These are phyloP conservation scores for Isaurus tuberculatus DNA, from an alignment of 92 coral and sea anemone genomes.

Conservation along the genomic window DNA sequence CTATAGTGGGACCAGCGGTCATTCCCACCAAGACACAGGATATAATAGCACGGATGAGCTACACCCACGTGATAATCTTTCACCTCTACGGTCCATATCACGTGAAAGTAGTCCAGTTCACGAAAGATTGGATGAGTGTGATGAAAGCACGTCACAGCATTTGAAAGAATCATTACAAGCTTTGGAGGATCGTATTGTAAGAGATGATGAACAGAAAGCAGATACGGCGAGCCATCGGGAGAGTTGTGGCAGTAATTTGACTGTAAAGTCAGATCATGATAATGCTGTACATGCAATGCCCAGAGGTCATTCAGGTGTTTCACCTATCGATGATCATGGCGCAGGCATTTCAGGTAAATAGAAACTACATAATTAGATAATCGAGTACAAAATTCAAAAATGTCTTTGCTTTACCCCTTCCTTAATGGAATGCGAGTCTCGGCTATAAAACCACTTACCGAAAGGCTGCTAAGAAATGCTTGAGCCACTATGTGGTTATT, in stretches of 20 bases:
- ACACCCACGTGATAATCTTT: slow-evolving; percentile 12
- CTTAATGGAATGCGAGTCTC: too few species aligned
- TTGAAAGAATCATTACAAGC: slow-evolving; percentile 18
- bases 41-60: slow-evolving; percentile 93
- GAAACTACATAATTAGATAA: background rate
- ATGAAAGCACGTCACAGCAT: slow-evolving; percentile 50
- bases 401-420: too few species aligned
- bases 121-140: slow-evolving; percentile 54
- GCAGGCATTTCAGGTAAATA: slow-evolving; percentile 19
- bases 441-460: too few species aligned
- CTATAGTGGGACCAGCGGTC: slow-evolving; percentile 81
- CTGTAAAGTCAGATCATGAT: background rate
- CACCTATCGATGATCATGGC: background rate
- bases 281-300: background rate
- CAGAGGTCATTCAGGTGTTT: background rate
- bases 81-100: background rate
- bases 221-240: background rate
- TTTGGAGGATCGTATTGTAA: background rate
- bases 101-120: background rate
- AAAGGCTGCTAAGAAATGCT: too few species aligned
- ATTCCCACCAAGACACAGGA: slow-evolving; percentile 86
- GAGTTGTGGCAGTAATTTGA: background rate
- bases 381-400: too few species aligned
- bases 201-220: background rate
- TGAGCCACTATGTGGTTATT: too few species aligned